A percentile compares a stretch with the other conserved stretches of the same genome.
phyloP scores from a whole-genome alignment of 2,113 vertebrate genomes.

The Sturnus vulgaris region DNA sequence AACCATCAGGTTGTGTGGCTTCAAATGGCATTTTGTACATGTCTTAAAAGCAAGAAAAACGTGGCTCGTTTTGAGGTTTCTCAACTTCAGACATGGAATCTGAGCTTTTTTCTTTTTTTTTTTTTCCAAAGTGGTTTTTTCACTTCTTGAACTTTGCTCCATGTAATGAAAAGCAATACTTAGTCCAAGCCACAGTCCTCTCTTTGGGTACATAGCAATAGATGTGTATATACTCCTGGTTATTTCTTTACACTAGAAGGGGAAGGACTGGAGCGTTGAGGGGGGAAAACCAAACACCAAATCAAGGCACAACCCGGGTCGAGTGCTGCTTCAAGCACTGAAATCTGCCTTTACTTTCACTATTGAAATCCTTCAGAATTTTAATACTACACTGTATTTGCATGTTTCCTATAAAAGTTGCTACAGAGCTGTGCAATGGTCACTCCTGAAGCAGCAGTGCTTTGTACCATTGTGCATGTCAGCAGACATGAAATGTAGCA shows the following conservation, averaged over 20 bases:
- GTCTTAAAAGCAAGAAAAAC: slow-evolving; percentile 74
- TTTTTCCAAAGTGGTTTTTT: slow-evolving; percentile 21
- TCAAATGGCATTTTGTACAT: slow-evolving; percentile 76
- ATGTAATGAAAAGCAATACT: slow-evolving; percentile 76
- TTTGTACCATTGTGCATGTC: slow-evolving; percentile 42
- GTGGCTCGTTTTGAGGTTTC: slow-evolving; percentile 70
- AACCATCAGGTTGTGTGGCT: slow-evolving; percentile 86
- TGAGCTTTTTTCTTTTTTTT: slow-evolving; percentile 62
- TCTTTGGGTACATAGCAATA: slow-evolving; percentile 76
- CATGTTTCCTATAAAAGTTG: slow-evolving; percentile 27
- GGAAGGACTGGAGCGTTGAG: slow-evolving; percentile 5
- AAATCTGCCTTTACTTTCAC: not conserved
- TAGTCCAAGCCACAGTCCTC: slow-evolving; percentile 71
- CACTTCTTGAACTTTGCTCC: slow-evolving; percentile 54
- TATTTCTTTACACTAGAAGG: slow-evolving; percentile 37
- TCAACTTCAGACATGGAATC: slow-evolving; percentile 69
- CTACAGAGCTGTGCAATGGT: slow-evolving; percentile 39
- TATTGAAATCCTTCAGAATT: not conserved
- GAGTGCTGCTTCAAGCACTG: slow-evolving; percentile 7
- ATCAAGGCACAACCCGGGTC: not conserved
- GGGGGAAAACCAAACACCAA: not conserved
- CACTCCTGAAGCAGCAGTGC: not conserved
- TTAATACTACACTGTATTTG: slow-evolving; percentile 1
- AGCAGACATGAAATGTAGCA: slow-evolving; percentile 64
- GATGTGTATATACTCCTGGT: slow-evolving; percentile 50